Conservation (phyloP, 1,140 invertebrate species). For the Sitobion miscanthi region DNA sequence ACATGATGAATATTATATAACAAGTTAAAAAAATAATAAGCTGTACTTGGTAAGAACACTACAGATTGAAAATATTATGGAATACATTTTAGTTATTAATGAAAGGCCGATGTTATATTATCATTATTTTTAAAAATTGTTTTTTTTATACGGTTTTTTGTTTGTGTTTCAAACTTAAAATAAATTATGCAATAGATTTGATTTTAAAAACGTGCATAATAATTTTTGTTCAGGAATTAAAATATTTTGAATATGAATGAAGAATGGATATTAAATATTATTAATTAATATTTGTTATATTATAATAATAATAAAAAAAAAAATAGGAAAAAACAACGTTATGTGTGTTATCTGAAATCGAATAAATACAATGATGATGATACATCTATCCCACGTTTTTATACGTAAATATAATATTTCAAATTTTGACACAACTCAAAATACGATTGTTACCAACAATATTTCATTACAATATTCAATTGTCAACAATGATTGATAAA, state of each 20-base stretch:
- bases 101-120: background rate
- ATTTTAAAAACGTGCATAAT: background rate
- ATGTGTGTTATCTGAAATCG: background rate
- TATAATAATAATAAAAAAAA: background rate
- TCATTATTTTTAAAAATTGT: background rate
- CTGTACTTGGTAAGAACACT: background rate
- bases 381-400: slow-evolving; percentile 9
- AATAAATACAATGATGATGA: background rate
- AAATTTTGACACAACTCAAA: slow-evolving; percentile 30
- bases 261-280: background rate
- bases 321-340: background rate
- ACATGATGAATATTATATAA: background rate
- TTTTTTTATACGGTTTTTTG: background rate
- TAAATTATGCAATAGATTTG: background rate
- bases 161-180: background rate
- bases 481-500: slow-evolving; percentile 37
- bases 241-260: slow-evolving; percentile 2
- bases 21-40: background rate
- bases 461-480: slow-evolving; percentile 47
- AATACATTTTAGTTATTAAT: background rate
- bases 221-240: background rate
- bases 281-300: slow-evolving; percentile 9
- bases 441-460: slow-evolving; percentile 39
- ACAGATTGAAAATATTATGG: background rate
- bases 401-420: slow-evolving; percentile 46